A percentile compares a stretch with the other conserved stretches of the same genome.
Conservation (phyloP, 2,113 vertebrate genomes). For the Passer domesticus region DNA sequence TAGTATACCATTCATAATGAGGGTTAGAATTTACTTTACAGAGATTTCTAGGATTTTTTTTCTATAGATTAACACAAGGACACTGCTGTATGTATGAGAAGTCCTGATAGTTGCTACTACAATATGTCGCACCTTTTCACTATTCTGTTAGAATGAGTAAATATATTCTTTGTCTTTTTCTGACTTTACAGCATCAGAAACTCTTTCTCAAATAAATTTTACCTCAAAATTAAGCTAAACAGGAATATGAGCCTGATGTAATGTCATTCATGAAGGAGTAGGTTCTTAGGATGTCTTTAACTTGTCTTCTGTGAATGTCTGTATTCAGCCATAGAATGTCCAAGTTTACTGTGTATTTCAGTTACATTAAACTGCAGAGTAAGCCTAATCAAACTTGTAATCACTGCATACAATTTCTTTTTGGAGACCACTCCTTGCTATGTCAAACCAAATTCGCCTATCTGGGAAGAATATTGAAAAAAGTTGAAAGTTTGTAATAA, state of each 20-base stretch:
- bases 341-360: neutral
- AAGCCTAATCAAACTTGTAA: neutral
- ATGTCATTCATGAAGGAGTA: neutral
- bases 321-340: neutral
- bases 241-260: neutral
- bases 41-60: neutral
- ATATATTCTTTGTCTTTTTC: neutral
- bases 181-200: neutral
- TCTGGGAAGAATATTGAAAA: neutral
- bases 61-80: neutral
- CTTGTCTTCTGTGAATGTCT: neutral
- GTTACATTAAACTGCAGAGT: neutral
- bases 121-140: neutral
- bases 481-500: neutral
- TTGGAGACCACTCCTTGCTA: accelerated
- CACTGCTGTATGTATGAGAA: neutral
- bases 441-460: neutral
- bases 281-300: neutral
- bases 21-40: neutral
- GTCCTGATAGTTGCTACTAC: neutral
- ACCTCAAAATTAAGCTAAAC: neutral
- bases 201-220: neutral
- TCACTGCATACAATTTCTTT: neutral
- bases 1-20: neutral
- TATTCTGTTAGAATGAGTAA: neutral